Percentiles rank a stretch among this genome's conserved stretches.
These are phyloP conservation scores for Fissipunctia ypsillon DNA, from an alignment of 2,888 invertebrate genomes.

Conservation along the genomic window DNA sequence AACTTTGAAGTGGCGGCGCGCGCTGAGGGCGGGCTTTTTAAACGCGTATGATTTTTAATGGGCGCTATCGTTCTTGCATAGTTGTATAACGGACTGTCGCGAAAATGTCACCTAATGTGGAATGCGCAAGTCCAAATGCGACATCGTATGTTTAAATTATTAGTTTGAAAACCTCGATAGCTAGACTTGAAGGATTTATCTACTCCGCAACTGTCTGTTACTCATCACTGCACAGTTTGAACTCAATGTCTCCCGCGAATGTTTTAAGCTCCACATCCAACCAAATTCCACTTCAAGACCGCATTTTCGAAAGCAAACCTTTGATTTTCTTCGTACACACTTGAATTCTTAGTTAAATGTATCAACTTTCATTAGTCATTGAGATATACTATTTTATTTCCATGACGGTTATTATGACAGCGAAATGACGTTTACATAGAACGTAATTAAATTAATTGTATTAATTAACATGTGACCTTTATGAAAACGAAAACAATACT, in stretches of 20 bases:
- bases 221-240: constrained; percentile 19
- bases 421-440: constrained; percentile 9
- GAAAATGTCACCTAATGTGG: constrained; percentile 41
- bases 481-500: constrained; percentile 16
- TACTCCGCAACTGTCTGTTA: constrained; percentile 36
- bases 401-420: constrained; percentile 5
- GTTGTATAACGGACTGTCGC: constrained; percentile 66
- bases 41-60: constrained; percentile 85
- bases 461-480: constrained; percentile 21
- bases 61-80: constrained; percentile 69
- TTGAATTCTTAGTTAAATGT: background rate
- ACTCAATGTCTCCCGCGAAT: constrained; percentile 8
- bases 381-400: background rate
- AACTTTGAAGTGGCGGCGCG: constrained; percentile 86
- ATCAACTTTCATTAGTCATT: constrained; percentile 5
- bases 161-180: constrained; percentile 57
- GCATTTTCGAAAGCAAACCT: background rate
- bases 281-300: background rate
- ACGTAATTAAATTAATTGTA: constrained; percentile 27
- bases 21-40: constrained; percentile 79
- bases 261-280: constrained; percentile 12
- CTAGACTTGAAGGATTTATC: constrained; percentile 38
- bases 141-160: constrained; percentile 70
- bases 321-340: background rate
- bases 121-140: constrained; percentile 48